Evolutionary conservation across 2,113 vertebrate species (phyloP).

Genomic region (Onychorhynchus coronatus): DNA sequence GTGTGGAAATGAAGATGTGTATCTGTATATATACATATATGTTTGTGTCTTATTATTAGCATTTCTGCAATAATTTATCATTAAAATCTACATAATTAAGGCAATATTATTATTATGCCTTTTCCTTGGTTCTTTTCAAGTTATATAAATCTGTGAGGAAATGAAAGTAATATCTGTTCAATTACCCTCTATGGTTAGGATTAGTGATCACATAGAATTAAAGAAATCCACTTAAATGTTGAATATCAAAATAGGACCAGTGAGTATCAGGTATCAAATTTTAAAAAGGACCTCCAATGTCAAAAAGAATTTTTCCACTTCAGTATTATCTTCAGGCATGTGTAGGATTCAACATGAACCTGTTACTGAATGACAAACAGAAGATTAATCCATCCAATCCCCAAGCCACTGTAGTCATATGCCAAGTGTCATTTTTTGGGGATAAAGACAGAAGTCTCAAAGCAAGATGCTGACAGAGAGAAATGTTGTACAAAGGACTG

Average conservation of each 20-base stretch:
- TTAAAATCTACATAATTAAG: background rate
- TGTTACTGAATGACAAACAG: conserved; percentile 39
- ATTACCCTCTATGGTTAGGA: background rate
- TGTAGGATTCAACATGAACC: background rate
- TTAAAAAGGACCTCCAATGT: background rate
- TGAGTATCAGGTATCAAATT: background rate
- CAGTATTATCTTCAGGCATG: background rate
- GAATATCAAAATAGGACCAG: background rate
- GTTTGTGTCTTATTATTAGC: background rate
- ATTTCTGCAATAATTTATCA: background rate
- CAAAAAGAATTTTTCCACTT: background rate
- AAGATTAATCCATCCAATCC: conserved; percentile 33
- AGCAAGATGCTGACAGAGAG: conserved; percentile 52
- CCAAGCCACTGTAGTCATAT: conserved; percentile 1
- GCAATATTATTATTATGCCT: background rate
- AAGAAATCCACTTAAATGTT: background rate
- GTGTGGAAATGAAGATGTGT: rapidly evolving
- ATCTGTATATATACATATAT: background rate
- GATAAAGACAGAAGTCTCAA: conserved; percentile 33
- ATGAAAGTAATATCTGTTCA: background rate
- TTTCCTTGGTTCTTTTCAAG: background rate
- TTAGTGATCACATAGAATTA: background rate
- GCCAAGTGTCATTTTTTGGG: conserved; percentile 16
- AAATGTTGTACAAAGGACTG: conserved; percentile 43
- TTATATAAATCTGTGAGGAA: background rate